These are phyloP conservation scores for Bombus superbus DNA, from an alignment of 1,140 invertebrate species.

Conservation along the genomic window DNA sequence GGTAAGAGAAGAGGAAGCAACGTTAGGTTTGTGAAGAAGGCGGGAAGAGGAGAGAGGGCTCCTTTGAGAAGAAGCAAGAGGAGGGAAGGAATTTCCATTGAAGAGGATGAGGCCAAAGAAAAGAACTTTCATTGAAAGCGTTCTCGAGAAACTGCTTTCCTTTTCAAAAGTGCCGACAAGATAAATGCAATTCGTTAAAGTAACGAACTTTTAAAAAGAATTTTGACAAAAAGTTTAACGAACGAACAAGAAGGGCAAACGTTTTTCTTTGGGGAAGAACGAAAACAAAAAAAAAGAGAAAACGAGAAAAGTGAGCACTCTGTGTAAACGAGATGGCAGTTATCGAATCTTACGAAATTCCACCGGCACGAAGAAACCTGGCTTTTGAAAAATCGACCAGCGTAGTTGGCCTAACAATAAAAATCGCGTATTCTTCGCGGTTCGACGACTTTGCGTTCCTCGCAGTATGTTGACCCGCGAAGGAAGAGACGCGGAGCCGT, in stretches of 20 bases:
- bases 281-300: too few relatives aligned
- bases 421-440: background rate
- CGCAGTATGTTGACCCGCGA: conserved; percentile 43
- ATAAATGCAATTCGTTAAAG: background rate
- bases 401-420: conserved; percentile 2
- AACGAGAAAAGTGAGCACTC: too few relatives aligned
- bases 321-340: background rate
- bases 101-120: background rate
- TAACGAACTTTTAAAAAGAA: background rate
- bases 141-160: background rate
- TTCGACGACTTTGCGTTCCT: conserved; percentile 22
- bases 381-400: background rate
- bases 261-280: background rate
- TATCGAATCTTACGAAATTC: background rate
- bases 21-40: background rate
- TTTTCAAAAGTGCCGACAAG: background rate
- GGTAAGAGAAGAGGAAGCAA: too few relatives aligned
- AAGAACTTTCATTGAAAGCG: conserved; percentile 2
- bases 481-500: conserved; percentile 13
- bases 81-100: conserved; percentile 12
- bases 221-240: background rate
- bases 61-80: background rate
- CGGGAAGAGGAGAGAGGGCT: background rate
- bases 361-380: too few relatives aligned
- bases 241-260: background rate